Conservation (phyloP, 2,797 vertebrate species). For the Microctenopoma stevenorrisi region DNA sequence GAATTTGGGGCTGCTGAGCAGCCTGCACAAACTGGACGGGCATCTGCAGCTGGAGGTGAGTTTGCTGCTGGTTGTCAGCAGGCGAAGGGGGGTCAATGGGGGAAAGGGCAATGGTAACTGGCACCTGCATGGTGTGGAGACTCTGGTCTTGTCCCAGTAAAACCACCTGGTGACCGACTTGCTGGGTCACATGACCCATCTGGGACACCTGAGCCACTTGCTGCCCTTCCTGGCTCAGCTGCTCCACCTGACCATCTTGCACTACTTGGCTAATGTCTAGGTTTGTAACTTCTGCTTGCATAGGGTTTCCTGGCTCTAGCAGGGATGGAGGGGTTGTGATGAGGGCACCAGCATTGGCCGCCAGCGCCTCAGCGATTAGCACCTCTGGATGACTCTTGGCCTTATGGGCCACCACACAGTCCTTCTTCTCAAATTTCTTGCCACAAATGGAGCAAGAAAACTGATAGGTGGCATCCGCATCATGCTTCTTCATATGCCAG, state of each 20-base stretch:
- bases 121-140: conserved; percentile 91
- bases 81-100: conserved; percentile 87
- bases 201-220: conserved; percentile 67
- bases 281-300: conserved; percentile 52
- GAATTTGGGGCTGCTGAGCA: conserved; percentile 74
- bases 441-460: conserved; percentile 98
- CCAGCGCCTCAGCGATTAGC: conserved; percentile 95
- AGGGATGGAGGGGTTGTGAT: conserved; percentile 93
- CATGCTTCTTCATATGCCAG: conserved; percentile 99
- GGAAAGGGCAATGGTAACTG: conserved; percentile 84
- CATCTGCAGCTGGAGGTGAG: conserved; percentile 82
- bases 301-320: conserved; percentile 78
- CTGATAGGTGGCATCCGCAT: conserved; percentile 95
- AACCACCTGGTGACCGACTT: conserved; percentile 80
- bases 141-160: conserved; percentile 84
- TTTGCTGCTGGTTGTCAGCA: conserved; percentile 82
- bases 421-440: conserved; percentile 99
- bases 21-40: conserved; percentile 83
- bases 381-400: conserved; percentile 92
- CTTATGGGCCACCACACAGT: conserved; percentile 98
- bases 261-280: conserved; percentile 61
- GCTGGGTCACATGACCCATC: conserved; percentile 65
- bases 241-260: conserved; percentile 61
- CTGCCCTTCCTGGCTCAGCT: conserved; percentile 68
- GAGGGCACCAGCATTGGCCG: conserved; percentile 92